Conservation (phyloP, 2,797 vertebrate genomes). For the Halcyon chelicuti region DNA sequence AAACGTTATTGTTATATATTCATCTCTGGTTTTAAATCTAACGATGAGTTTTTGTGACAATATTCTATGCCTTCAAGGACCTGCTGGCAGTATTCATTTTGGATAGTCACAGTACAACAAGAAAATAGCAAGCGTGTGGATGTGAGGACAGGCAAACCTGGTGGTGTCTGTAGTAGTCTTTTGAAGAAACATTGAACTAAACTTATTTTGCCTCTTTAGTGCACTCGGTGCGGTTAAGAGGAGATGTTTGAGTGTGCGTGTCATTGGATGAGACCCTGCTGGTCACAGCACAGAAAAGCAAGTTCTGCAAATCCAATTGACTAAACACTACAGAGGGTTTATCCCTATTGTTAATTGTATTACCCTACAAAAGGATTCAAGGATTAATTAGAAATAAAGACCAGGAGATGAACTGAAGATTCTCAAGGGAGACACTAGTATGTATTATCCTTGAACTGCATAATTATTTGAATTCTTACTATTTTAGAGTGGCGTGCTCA, state of each 20-base stretch:
- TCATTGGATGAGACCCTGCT: background rate
- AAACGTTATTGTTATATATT: background rate
- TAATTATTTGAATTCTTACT: conserved; percentile 53
- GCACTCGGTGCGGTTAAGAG: background rate
- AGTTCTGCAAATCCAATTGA: conserved; percentile 11
- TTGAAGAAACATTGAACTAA: background rate
- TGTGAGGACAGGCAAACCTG: background rate
- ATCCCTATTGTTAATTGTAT: conserved; percentile 47
- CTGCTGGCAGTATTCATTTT: background rate
- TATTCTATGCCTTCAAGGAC: background rate
- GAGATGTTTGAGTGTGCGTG: background rate
- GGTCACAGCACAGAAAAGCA: conserved; percentile 2
- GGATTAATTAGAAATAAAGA: conserved; percentile 63
- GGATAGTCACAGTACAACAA: background rate
- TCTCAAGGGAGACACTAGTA: conserved; percentile 29
- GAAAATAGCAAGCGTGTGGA: background rate
- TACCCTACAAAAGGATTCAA: conserved; percentile 47
- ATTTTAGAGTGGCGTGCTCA: conserved; percentile 12
- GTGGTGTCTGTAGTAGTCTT: background rate
- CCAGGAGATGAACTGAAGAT: conserved; percentile 40
- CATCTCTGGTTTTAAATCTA: background rate
- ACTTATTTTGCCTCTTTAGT: background rate
- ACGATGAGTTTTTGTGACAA: background rate
- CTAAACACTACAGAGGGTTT: background rate
- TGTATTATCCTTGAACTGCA: conserved; percentile 30